Evolutionary conservation across 2,797 vertebrate species (phyloP).

Genomic region (Semotilus atromaculatus): DNA sequence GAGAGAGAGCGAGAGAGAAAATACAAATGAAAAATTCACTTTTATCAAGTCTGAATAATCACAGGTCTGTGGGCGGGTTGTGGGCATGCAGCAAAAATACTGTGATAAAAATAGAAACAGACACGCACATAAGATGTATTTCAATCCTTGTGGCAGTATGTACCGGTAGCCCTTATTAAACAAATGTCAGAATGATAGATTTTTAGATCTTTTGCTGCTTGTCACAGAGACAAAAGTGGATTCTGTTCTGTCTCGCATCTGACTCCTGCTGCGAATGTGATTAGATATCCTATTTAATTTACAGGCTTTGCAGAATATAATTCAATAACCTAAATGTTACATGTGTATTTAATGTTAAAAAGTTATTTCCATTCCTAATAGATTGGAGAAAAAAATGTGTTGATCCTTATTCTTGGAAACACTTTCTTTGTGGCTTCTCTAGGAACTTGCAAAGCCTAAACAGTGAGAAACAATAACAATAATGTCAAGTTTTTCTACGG

Average conservation of each 20-base stretch:
- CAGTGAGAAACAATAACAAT: constrained; percentile 27
- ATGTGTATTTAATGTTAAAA: background rate
- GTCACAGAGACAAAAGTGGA: background rate
- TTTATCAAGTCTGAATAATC: constrained; percentile 48
- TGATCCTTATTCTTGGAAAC: background rate
- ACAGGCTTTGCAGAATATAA: background rate
- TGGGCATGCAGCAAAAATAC: constrained; percentile 42
- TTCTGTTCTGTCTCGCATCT: background rate
- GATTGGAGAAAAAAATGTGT: background rate
- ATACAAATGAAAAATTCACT: constrained; percentile 32
- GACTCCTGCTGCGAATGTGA: background rate
- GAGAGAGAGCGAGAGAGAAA: constrained; percentile 20
- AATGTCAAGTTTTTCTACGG: background rate
- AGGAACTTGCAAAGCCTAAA: constrained; percentile 5
- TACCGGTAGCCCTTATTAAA: constrained; percentile 9
- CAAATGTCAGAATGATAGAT: background rate
- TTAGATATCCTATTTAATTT: background rate
- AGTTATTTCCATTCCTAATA: background rate
- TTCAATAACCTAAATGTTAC: background rate
- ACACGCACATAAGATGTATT: background rate
- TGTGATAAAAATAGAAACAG: constrained; percentile 45
- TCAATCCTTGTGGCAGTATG: constrained; percentile 25
- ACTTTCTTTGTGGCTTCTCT: background rate
- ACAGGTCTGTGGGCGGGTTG: constrained; percentile 46
- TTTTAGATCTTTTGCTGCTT: background rate